Evolutionary conservation across 2,888 invertebrate species (phyloP), one percentile per base, ranked within the genome.

Genomic region (Megamerina dolium): DNA sequence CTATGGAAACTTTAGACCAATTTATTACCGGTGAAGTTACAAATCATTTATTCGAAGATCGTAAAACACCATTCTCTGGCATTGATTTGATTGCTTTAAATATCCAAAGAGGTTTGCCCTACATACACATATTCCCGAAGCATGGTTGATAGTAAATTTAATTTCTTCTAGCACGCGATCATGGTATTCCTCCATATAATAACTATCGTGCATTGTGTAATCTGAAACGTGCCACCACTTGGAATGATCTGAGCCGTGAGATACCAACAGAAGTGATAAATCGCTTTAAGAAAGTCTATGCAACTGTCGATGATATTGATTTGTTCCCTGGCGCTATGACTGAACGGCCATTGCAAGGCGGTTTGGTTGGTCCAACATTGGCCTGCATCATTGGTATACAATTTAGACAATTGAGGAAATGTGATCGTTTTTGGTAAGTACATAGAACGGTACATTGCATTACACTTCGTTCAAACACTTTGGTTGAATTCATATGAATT

Each of bases 241-340:
- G 94, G 72, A 87, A 89, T 41, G 95, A 96, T 66, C 73, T 96
- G 17, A 78, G 83, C 0, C 80, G 89, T 37, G 92, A 92, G 72
- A 85, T 94, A 58, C 86, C 91, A 18, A 82, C 82, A 47, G 88
- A 89, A 72, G 85, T 87, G 13, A 87, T 87, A 55, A 80, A 81
- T 37, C 68, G 72, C n/a, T 77, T 89, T 60, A 86, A 87, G 70
- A 78, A 85, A 46, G 83, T 89, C 49, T 91, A 90, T 67, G 80
- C 85, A 1, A 85, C 87, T 3, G 94, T 95, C 0, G 94, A 96
- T 60, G 96, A 97, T 67, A 91, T 97, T 43, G 92, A 97, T 70
- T 76, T 96, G 3, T 97, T 96, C 79, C 90, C 94, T 0, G 96
- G 95, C 17, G 89, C 93, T 3, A 85, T 96, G 83, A 87, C 91